Evolutionary conservation across 2,888 invertebrate genomes (phyloP).

Genomic region (Meiosimyza decipiens): DNA sequence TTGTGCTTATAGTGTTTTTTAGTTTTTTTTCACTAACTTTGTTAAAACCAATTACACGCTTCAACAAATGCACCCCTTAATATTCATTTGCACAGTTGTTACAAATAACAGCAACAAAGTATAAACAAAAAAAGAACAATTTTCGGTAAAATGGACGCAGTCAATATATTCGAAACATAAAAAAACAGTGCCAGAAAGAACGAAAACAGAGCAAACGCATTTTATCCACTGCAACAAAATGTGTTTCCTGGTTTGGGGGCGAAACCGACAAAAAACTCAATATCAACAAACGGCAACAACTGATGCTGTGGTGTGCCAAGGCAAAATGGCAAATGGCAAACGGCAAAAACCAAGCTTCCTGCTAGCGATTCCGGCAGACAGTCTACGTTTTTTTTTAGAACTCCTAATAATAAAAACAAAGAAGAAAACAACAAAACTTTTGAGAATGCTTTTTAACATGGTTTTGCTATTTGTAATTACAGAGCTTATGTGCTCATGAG

Average conservation of each 20-base stretch:
- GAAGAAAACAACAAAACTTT: constrained; percentile 11
- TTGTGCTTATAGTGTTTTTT: neutral
- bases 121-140: too few relatives aligned
- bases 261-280: neutral
- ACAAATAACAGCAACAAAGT: constrained; percentile 10
- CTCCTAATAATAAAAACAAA: neutral
- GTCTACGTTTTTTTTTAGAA: neutral
- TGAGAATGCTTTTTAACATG: constrained; percentile 10
- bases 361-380: neutral
- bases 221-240: constrained; percentile 28
- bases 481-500: too few relatives aligned
- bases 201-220: constrained; percentile 17
- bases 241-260: constrained; percentile 25
- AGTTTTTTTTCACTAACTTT: constrained; percentile 11
- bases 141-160: constrained; percentile 16
- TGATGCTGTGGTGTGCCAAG: too few relatives aligned
- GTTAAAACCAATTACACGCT: constrained; percentile 33
- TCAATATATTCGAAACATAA: neutral
- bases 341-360: neutral
- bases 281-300: too few relatives aligned
- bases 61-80: constrained; percentile 30
- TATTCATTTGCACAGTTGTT: constrained; percentile 30
- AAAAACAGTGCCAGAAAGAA: constrained; percentile 1
- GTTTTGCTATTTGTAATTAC: neutral
- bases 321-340: too few relatives aligned